These are phyloP conservation scores for Numenius arquata DNA, from an alignment of 2,113 vertebrate species.

Conservation along the genomic window DNA sequence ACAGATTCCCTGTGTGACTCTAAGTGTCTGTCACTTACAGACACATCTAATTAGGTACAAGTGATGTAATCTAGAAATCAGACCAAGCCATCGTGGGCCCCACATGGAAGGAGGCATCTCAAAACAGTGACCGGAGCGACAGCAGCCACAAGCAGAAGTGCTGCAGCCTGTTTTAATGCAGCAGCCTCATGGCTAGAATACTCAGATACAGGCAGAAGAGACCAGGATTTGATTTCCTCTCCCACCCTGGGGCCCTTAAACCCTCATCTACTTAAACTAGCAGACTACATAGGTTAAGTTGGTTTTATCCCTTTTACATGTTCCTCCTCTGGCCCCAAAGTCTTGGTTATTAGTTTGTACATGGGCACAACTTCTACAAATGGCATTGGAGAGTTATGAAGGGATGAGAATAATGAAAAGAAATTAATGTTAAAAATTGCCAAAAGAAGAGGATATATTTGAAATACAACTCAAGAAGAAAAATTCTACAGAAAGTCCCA, in stretches of 20 bases:
- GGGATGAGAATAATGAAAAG: background rate
- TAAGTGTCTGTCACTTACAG: background rate
- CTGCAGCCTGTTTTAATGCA: background rate
- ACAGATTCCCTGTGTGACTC: rapidly evolving
- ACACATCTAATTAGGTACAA: background rate
- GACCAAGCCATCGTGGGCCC: rapidly evolving
- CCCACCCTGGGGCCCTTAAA: background rate
- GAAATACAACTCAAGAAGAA: background rate
- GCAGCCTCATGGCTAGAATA: background rate
- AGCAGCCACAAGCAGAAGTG: background rate
- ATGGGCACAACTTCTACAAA: background rate
- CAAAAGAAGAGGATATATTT: background rate
- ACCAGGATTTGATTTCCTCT: background rate
- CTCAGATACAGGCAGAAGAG: background rate
- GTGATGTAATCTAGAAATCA: background rate
- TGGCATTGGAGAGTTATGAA: background rate
- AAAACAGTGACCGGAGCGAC: background rate
- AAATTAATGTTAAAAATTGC: background rate
- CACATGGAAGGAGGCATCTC: background rate
- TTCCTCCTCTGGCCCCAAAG: background rate
- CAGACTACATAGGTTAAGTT: background rate
- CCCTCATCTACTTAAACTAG: background rate
- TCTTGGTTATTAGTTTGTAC: background rate
- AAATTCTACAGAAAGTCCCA: background rate
- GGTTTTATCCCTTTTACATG: background rate